Evolutionary conservation across 2,888 invertebrate species (phyloP).

Genomic region (Actias luna): DNA sequence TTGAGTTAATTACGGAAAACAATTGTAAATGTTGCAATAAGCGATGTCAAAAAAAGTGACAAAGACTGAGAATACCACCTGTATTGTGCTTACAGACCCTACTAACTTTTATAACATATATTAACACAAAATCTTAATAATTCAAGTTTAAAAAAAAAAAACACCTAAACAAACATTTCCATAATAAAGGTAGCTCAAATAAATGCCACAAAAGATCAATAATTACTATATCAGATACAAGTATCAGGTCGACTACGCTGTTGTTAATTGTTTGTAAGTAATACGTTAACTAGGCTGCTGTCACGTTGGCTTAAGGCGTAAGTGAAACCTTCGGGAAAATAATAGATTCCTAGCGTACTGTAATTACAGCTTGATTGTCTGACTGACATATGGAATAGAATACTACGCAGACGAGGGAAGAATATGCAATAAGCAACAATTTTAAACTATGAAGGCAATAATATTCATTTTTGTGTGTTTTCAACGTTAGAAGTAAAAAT

Average conservation of each 20-base stretch:
- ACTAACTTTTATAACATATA: too few species aligned
- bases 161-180: too few species aligned
- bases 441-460: too few species aligned
- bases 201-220: constrained; percentile 32
- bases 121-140: too few species aligned
- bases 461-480: background rate
- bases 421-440: background rate
- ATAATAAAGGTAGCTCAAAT: background rate
- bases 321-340: constrained; percentile 28
- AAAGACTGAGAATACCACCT: too few species aligned
- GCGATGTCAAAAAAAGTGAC: too few species aligned
- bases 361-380: constrained; percentile 17
- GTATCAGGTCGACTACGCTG: constrained; percentile 26
- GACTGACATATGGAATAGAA: background rate
- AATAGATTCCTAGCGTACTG: constrained; percentile 13
- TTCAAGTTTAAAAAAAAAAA: too few species aligned
- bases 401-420: background rate
- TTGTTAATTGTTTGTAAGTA: constrained; percentile 66
- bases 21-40: too few species aligned
- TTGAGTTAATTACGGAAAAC: too few species aligned
- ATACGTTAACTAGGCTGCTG: constrained; percentile 59
- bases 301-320: constrained; percentile 37
- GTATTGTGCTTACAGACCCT: too few species aligned
- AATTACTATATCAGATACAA: constrained; percentile 38
- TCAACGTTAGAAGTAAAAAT: too few species aligned